These are phyloP conservation scores for Astur gentilis DNA, from an alignment of 2,113 vertebrate genomes.

Conservation along the genomic window DNA sequence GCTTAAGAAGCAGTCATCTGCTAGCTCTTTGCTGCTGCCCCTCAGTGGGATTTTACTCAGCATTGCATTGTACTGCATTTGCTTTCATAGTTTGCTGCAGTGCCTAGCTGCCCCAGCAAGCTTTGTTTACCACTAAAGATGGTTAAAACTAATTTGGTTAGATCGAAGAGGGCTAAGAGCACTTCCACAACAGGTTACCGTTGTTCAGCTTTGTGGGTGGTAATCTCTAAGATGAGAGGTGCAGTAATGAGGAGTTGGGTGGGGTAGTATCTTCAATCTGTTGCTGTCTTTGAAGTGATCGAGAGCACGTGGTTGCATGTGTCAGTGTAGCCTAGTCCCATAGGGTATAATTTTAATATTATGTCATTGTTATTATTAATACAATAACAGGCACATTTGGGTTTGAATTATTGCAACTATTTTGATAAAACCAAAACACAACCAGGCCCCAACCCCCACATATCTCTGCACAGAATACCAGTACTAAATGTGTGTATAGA, in stretches of 20 bases:
- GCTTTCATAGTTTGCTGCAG: neutral
- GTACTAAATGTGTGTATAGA: neutral
- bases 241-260: neutral
- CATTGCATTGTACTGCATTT: accelerated
- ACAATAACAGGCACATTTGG: neutral
- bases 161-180: neutral
- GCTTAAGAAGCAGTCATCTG: neutral
- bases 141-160: neutral
- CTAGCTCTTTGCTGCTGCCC: neutral
- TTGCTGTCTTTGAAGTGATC: neutral
- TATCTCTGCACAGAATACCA: neutral
- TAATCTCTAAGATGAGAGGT: neutral
- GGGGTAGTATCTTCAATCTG: slow-evolving; percentile 30
- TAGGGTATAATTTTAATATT: slow-evolving; percentile 3
- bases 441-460: neutral
- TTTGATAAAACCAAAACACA: neutral
- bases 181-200: neutral
- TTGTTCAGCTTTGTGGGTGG: slow-evolving; percentile 23
- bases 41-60: neutral
- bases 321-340: neutral
- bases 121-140: neutral
- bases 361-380: neutral
- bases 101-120: neutral
- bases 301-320: neutral
- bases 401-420: neutral